Conservation (phyloP, 2,113 vertebrate genomes). For the Pomatostomus ruficeps region DNA sequence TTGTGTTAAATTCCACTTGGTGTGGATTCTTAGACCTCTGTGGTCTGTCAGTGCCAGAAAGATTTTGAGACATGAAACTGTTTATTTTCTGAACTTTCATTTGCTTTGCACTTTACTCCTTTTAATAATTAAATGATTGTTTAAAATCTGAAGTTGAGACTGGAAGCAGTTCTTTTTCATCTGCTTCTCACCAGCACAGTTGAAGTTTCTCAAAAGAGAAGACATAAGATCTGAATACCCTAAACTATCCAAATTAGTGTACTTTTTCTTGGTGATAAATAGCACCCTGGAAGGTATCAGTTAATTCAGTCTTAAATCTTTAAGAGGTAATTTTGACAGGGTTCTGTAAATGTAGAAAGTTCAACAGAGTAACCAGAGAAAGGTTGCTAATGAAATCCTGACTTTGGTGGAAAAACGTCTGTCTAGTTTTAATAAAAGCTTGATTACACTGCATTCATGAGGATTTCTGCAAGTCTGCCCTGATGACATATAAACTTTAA, state of each 20-base stretch:
- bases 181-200: neutral
- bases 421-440: slow-evolving; percentile 30
- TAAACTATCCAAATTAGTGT: neutral
- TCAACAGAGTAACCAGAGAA: slow-evolving; percentile 41
- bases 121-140: neutral
- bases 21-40: neutral
- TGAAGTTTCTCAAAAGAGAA: slow-evolving; percentile 4
- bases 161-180: slow-evolving; percentile 2
- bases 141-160: neutral
- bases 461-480: slow-evolving; percentile 29
- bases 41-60: neutral
- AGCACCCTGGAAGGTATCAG: neutral
- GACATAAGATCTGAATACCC: neutral
- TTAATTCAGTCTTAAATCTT: slow-evolving; percentile 19
- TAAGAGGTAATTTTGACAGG: slow-evolving; percentile 18
- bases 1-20: neutral
- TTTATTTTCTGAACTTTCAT: slow-evolving; percentile 11
- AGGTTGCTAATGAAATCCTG: slow-evolving; percentile 32
- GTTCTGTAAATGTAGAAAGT: slow-evolving; percentile 34
- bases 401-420: neutral
- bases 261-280: slow-evolving; percentile 11
- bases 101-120: neutral
- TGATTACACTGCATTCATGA: neutral
- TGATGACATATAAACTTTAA: slow-evolving; percentile 44
- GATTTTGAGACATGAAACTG: neutral